Base-by-base conservation (phyloP, 2,113 vertebrate species). In the Nyctereutes procyonoides region DNA sequence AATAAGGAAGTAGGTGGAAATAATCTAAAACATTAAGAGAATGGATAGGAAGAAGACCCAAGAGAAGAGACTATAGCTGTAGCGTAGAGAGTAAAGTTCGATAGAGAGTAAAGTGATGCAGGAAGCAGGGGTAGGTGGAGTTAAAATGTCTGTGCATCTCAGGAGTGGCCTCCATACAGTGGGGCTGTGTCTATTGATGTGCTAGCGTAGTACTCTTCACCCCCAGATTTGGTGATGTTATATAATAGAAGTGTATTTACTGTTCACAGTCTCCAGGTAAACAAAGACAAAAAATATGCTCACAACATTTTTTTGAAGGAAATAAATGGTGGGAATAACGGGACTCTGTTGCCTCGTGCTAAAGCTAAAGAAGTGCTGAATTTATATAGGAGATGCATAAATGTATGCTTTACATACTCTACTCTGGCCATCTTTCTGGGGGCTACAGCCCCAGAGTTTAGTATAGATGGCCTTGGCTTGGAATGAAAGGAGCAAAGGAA, bases 381-480 rank as follows among this genome's bases (percentile, higher is more conserved):
- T 74, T 35, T 88, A 20, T 12, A 20, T 30, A 60, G 43, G 79
- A 83, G 55, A 9, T 22, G 35, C 55, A 4, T 22, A n/a, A n/a
- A 8, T 12, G 15, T 20, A 14, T 58, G 8, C 35, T 88, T 74
- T n/a, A 7, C 1, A 0, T 28, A n/a, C 16, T 15, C 38, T 5
- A 13, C 26, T 53, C 16, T 58, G 6, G 48, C 22, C 13, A 62
- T 51, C 53, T 74, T 17, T 7, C 38, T 58, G 26, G 43, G 32
- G 20, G 13, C 30, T 20, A n/a, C 9, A 48, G 26, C 63, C 15
- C 24, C 4, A 8, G 35, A n/a, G 30, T 4, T 51, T 32, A 28
- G 7, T 30, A 2, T 17, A 14, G 55, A 7, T 30, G 4, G 38
- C 6, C 1, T 11, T 76, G 80, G 26, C 20, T 62, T 63, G 15